Evolutionary conservation across 2,888 invertebrate genomes (phyloP).

Genomic region (Cryptocephalus primarius): DNA sequence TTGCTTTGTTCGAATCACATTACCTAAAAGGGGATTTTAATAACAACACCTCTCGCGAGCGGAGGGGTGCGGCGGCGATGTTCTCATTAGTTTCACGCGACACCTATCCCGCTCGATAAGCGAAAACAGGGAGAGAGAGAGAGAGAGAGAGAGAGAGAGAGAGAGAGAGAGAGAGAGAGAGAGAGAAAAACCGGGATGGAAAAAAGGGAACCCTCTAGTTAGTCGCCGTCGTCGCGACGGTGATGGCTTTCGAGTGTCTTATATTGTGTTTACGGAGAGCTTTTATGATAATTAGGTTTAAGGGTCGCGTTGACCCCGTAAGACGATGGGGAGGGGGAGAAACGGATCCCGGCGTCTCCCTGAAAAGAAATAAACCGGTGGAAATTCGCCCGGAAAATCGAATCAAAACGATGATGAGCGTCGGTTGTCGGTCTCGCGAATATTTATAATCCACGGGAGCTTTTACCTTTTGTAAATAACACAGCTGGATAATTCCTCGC

Average conservation of each 20-base stretch:
- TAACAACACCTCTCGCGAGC: slow-evolving; percentile 11
- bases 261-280: background rate
- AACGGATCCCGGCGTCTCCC: no score
- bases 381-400: no score
- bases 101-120: background rate
- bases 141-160: background rate
- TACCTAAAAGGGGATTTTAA: slow-evolving; percentile 20
- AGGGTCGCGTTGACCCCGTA: background rate
- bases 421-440: no score
- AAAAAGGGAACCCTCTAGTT: background rate
- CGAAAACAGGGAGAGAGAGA: no score
- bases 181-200: background rate
- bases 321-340: no score
- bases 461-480: no score
- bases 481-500: no score
- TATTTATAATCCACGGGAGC: no score
- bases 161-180: background rate
- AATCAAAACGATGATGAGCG: no score
- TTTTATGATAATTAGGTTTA: background rate
- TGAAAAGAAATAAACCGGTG: no score
- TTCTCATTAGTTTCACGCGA: slow-evolving; percentile 7
- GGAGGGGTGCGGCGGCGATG: slow-evolving; percentile 1
- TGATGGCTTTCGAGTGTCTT: background rate
- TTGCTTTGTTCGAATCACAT: slow-evolving; percentile 20
- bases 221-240: background rate